phyloP scores from a whole-genome alignment of 2,797 vertebrate genomes.

The Syncerus caffer region DNA sequence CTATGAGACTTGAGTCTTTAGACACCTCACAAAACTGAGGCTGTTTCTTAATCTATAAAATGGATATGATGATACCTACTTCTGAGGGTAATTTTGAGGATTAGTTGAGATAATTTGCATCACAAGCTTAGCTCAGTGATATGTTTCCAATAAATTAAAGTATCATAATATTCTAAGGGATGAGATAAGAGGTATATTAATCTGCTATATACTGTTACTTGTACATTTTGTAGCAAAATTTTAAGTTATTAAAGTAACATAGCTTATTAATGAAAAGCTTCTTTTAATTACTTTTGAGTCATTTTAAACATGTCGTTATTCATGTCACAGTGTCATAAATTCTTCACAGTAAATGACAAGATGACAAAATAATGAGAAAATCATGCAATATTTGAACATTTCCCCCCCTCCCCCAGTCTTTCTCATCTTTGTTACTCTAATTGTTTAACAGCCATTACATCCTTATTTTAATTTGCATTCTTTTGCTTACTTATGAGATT shows the following conservation, averaged over 20 bases:
- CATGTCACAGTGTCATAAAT: neutral
- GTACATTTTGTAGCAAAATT: constrained; percentile 6
- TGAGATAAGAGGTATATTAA: neutral
- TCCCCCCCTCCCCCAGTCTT: neutral
- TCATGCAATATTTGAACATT: neutral
- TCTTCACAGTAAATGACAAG: neutral
- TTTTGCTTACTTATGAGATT: constrained; percentile 18
- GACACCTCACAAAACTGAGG: neutral
- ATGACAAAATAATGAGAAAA: constrained; percentile 24
- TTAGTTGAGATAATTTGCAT: neutral
- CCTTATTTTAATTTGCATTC: neutral
- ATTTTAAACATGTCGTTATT: neutral
- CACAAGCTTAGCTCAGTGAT: neutral
- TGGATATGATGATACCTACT: neutral
- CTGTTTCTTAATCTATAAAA: neutral
- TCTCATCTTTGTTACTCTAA: constrained; percentile 23
- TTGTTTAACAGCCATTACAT: neutral
- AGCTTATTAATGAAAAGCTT: neutral
- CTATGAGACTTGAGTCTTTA: neutral
- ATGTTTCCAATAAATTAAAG: neutral
- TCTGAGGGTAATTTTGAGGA: neutral
- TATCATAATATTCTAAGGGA: neutral
- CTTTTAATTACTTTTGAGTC: neutral
- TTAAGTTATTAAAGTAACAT: neutral
- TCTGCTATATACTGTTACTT: constrained; percentile 3